Conservation (phyloP, 2,113 vertebrate species). For the Malaclemys terrapin region DNA sequence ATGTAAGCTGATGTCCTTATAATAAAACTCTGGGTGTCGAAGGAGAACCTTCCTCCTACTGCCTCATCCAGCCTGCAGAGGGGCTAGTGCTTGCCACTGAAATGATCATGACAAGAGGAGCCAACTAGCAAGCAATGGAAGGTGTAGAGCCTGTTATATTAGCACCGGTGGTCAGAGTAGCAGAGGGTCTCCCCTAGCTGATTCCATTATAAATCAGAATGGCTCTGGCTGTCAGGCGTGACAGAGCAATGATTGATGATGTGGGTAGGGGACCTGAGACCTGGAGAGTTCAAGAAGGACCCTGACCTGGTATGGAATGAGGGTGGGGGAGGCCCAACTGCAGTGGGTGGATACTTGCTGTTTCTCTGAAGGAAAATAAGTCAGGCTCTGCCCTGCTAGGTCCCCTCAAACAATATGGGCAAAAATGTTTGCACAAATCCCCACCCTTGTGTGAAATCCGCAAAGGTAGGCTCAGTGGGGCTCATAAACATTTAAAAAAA, state of each 20-base stretch:
- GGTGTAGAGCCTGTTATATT: neutral
- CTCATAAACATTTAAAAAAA: neutral
- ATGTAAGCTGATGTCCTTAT: neutral
- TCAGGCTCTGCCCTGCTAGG: conserved; percentile 38
- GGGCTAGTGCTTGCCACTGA: neutral
- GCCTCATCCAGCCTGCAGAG: neutral
- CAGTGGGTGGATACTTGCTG: conserved; percentile 65
- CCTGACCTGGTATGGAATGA: neutral
- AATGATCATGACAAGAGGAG: neutral
- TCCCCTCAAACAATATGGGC: neutral
- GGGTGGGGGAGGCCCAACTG: conserved; percentile 35
- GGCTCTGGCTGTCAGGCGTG: neutral
- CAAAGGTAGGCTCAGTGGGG: neutral
- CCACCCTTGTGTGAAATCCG: conserved; percentile 36
- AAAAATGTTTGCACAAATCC: conserved; percentile 63
- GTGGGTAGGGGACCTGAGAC: conserved; percentile 47
- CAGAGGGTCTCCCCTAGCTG: neutral
- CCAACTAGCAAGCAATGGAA: neutral
- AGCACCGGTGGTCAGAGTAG: neutral
- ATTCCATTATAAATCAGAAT: conserved; percentile 5
- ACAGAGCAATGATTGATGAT: conserved; percentile 66
- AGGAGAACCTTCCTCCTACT: neutral
- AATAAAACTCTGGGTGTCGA: neutral
- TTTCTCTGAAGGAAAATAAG: conserved; percentile 48
- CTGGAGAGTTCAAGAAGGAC: conserved; percentile 67